Base-by-base conservation (phyloP, 2,113 vertebrate species). In the Chaetodon trifascialis region DNA sequence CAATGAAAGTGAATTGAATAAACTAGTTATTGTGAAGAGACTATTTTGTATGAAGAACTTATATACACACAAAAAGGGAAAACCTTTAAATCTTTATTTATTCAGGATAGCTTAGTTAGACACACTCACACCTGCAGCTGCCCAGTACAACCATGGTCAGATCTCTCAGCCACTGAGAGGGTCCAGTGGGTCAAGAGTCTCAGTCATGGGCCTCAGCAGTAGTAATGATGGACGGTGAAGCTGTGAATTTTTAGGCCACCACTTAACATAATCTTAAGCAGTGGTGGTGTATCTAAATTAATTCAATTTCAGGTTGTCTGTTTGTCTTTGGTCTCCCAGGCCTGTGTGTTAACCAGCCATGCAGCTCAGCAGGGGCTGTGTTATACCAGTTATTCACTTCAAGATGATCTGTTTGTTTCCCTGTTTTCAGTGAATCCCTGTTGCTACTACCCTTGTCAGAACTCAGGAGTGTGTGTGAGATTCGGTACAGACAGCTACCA, bases 391-490 rank as follows among this genome's bases (percentile, higher is more conserved):
- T 11, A 68, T 23, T 77, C 1, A 38, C 15, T 54, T 4, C 23
- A 65, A 60, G 6, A 16, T 46, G 30, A 19, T 42, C 3, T 36
- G 52, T 36, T n/a, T 38, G 52, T 36, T n/a, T 38, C 4, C 36
- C 87, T 38, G 0, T 83, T 86, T 90, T 0, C 95, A 99, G 98
- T 95, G 90, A 97, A 99, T 65, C 98, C 97, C 11, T 99, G 98
- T n/a, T 99, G 98, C 89, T 95, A 92, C 88, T 99, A 95, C 80
- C 98, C 98, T 0, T 99, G 98, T 82, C 96, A 99, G 91, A 94
- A 98, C 94, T 92, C 94, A 78, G 97, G 97, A 0, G 81, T 98
- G 76, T 99, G 98, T 17, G 86, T 97, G 80, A 95, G 95, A 65
- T 95, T 96, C 0, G 96, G 95, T 38, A 51, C 85, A 25, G 89